Evolutionary conservation across 1,140 invertebrate genomes (phyloP), one percentile per base, ranked within the genome.

Genomic region (Bicyclus anynana): DNA sequence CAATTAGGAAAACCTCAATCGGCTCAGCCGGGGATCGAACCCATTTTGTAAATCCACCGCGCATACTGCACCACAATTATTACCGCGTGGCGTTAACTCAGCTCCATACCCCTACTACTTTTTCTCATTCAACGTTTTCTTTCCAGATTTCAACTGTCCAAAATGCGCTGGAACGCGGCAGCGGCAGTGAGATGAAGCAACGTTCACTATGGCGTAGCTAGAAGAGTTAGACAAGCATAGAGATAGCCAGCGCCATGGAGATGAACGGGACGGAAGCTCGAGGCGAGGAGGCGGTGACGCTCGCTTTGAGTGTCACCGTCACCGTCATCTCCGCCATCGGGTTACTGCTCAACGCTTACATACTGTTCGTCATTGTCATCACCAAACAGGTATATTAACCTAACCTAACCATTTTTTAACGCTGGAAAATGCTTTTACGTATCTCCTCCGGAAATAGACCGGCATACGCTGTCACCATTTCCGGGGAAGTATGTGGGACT

Each of bases 321-420:
- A 87, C 91, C 80, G 85, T 91, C 67, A 89, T 91, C 73, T 91
- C 91, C 68, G 84, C 89, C 64, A 74, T 91, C 60, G 91, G 91
- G 64, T 85, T 92, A 58, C 77, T 92, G 53, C 87, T 92, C 61
- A 92, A 92, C 72, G 88, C 81, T 48, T 92, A 91, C 64, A 90
- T 92, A 69, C 74, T 92, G 3, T 80, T 91, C 65, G 81, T 92
- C 67, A 91, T 92, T 40, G 74, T 89, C 33, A 75, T 90, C 29
- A 90, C 87, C 17, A 89, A 89, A 21, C 46, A 49, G 21, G 26
- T 49, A 33, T 23, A 7, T 23, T 7, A 23, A 23, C 23, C n/a
- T n/a, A n/a, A n/a, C n/a, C n/a, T 10, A 29, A 7, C 9, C 5
- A 29, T 5, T 29, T 10, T 3, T 33, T 33, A 27, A 27, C 26